phyloP scores from a whole-genome alignment of 2,888 invertebrate genomes.

The Acanthosoma haemorrhoidale region DNA sequence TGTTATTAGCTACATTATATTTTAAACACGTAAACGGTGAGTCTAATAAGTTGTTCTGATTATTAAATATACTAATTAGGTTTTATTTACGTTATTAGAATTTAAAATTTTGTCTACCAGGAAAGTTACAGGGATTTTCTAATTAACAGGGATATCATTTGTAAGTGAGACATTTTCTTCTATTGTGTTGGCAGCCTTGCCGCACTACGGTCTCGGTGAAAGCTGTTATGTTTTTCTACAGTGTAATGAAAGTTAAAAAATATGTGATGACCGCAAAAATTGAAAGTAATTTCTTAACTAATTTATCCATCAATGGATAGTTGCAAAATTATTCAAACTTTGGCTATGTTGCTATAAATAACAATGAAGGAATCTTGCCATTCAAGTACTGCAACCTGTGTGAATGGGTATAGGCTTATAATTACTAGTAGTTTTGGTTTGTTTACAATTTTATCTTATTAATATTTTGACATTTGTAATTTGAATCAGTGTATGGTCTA shows the following conservation, averaged over 20 bases:
- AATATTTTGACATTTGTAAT: neutral
- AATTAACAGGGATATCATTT: neutral
- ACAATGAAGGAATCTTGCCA: conserved; percentile 8
- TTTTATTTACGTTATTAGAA: too few species aligned
- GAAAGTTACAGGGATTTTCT: too few species aligned
- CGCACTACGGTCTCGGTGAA: neutral
- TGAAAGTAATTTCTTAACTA: conserved; percentile 2
- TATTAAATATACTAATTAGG: too few species aligned
- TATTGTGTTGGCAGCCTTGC: neutral
- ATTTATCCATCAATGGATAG: neutral
- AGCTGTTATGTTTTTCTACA: conserved; percentile 6
- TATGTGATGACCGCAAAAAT: neutral
- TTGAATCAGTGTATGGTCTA: neutral
- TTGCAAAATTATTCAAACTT: neutral
- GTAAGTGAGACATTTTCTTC: neutral
- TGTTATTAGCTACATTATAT: too few species aligned
- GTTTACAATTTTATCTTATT: too few species aligned
- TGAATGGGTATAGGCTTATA: conserved; percentile 11
- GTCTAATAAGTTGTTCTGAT: too few species aligned
- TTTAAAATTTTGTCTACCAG: too few species aligned
- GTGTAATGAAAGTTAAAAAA: conserved; percentile 10
- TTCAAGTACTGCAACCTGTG: conserved; percentile 7
- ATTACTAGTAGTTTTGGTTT: conserved; percentile 10
- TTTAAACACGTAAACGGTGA: too few species aligned
- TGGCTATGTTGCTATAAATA: neutral